Evolutionary conservation across 1,140 invertebrate genomes (phyloP), one percentile per base, ranked within the genome.

Genomic region (Venturia canescens): DNA sequence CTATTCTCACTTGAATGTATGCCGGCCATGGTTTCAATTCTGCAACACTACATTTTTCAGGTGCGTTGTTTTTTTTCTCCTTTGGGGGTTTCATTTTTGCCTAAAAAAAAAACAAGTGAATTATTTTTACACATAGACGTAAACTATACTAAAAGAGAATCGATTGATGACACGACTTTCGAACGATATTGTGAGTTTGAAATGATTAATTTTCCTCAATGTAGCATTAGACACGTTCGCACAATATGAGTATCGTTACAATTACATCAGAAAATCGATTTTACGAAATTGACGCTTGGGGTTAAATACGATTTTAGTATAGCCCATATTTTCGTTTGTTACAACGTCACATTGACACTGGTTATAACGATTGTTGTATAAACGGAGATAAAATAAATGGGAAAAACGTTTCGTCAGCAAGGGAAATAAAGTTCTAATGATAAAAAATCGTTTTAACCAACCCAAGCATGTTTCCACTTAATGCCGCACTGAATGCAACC

Each of bases 21-120:
- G 93, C 90, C 0, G 96, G 96, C 94, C 93, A 95, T n/a, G 96
- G 96, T 74, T 95, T 96, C 38, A 97, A 85, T 87, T 97, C 96
- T 78, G 89, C 88, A 16, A 94, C 86, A 0, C 89, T 86, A 5
- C 87, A 87, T 44, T 92, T 91, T 78, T 94, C 83, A 5, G 74
- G 79, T 5, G 71, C 79, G 57, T 53, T 53, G 89, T 88, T 85
- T 63, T 93, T 92, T 84, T 95, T 95, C 67, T 94, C 93, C 83
- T 94, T 94, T 83, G 91, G 90, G 9, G 89, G 88, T 88, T 94
- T 94, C 86, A 93, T 91, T 89, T 94, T 94, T 26, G 91, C 90
- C 84, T 88, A 74, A 78, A 88, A 84, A 84, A 31, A 70, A 70
- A 44, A 34, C 50, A 53, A 21, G 29, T 48, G 21, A 31, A 69